phyloP scores from a whole-genome alignment of 92 coral and sea anemone genomes.

The Umimayanthus kanabou region DNA sequence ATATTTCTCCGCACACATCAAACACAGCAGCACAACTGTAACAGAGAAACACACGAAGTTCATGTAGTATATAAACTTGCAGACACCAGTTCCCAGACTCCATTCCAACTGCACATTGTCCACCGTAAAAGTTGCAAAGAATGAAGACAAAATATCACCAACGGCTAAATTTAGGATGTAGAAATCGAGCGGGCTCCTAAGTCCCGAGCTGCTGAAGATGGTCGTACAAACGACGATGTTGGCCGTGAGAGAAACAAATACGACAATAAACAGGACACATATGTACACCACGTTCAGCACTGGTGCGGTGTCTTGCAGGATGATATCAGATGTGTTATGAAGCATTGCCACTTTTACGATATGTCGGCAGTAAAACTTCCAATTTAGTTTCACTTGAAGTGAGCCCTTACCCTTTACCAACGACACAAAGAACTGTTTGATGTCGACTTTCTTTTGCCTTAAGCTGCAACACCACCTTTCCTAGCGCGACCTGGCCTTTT shows the following conservation, averaged over 20 bases:
- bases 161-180: constrained; percentile 68
- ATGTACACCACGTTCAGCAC: constrained; percentile 55
- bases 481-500: too few relatives aligned
- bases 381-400: not conserved
- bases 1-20: constrained; percentile 66
- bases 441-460: not conserved
- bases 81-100: constrained; percentile 67
- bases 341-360: constrained; percentile 13
- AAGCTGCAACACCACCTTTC: not conserved
- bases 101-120: constrained; percentile 83
- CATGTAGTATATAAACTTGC: constrained; percentile 72
- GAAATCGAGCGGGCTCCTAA: constrained; percentile 54
- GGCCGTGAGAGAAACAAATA: constrained; percentile 61
- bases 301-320: constrained; percentile 32
- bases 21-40: constrained; percentile 56
- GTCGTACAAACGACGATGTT: constrained; percentile 71
- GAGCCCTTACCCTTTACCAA: not conserved
- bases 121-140: constrained; percentile 77
- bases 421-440: not conserved
- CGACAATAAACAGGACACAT: constrained; percentile 49
- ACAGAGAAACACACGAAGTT: constrained; percentile 64
- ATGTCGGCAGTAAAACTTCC: not conserved
- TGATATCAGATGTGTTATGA: constrained; percentile 7
- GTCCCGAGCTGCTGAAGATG: constrained; percentile 55
- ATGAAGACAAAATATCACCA: constrained; percentile 66